A percentile compares a stretch with the other conserved stretches of the same genome.
phyloP scores from a whole-genome alignment of 2,888 invertebrate genomes.

The Harpagoxenus sublaevis region DNA sequence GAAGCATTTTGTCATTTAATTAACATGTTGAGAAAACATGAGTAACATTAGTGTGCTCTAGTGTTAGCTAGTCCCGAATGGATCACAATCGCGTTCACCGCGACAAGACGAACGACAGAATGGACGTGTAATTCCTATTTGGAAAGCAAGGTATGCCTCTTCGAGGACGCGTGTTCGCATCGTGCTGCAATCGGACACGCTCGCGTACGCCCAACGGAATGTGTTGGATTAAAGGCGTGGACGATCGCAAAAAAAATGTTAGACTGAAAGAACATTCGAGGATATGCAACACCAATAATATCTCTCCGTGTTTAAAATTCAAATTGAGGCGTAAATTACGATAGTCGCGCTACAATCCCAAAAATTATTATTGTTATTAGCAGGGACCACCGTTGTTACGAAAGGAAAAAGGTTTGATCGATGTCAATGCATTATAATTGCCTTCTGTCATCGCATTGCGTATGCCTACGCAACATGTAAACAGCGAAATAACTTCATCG shows the following conservation, averaged over 20 bases:
- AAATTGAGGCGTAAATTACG: neutral
- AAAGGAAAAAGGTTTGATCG: neutral
- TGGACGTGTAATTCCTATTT: constrained; percentile 41
- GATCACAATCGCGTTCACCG: constrained; percentile 6
- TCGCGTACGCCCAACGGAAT: constrained; percentile 47
- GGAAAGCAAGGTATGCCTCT: constrained; percentile 38
- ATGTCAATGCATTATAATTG: neutral
- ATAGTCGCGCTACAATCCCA: neutral
- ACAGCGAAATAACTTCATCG: neutral
- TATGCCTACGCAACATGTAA: neutral
- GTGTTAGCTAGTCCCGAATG: neutral
- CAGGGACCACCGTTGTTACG: neutral
- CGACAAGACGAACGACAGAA: constrained; percentile 42
- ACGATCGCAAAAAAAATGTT: constrained; percentile 24
- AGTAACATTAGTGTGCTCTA: neutral
- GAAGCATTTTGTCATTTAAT: neutral
- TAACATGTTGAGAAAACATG: neutral
- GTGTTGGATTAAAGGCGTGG: constrained; percentile 26
- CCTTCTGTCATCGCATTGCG: neutral
- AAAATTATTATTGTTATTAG: neutral
- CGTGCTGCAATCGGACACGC: constrained; percentile 37
- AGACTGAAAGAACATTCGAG: neutral
- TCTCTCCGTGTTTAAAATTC: neutral
- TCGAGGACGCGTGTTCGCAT: constrained; percentile 60
- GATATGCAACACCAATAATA: neutral